Evolutionary conservation across 2,888 invertebrate species (phyloP), one percentile per base, ranked within the genome.

Genomic region (Chalcis sispes): DNA sequence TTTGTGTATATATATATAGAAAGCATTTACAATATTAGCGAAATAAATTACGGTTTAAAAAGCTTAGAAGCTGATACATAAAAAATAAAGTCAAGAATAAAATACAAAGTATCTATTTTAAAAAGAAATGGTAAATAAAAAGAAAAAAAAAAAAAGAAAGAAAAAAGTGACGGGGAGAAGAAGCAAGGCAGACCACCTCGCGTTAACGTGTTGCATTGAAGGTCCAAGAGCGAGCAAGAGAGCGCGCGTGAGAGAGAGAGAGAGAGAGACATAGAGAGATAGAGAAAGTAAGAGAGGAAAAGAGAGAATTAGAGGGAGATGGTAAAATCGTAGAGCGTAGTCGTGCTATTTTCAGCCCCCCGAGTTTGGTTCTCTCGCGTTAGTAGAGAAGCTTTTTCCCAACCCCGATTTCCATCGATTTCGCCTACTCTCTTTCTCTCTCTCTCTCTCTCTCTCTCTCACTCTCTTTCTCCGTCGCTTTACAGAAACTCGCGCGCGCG

Each of bases 391-490:
- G 74, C 77, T 78, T 79, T 78, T 80, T 78, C 75, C 79, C 78
- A 77, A 79, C 79, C 72, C 80, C 77, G 77, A 80, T 80, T 80
- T 79, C 77, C 79, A 80, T 81, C 80, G 81, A 81, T 81, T 79
- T 74, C 77, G 75, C 66, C 71, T 46, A 67, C 59, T 72, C 65
- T 71, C 56, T 74, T 61, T 79, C 69, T 77, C 77, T 71, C 76
- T 79, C 72, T 75, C 71, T 70, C 79, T 65, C 78, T 75, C 52
- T 61, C 61, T 72, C 67, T 77, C 62, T 73, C 75, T 72, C 76
- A 78, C 74, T 72, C 70, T 67, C 77, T 64, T 74, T 72, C 46
- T 23, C 32, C 20, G 27, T 71, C 20, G 18, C 7, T 46, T 8
- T 46, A 46, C n/a, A 46, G 4, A 36, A 7, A 36, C n/a, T n/a